A percentile compares a stretch with the other conserved stretches of the same genome.
Evolutionary conservation across 2,113 vertebrate genomes (phyloP).

Genomic region (Actenoides hombroni): DNA sequence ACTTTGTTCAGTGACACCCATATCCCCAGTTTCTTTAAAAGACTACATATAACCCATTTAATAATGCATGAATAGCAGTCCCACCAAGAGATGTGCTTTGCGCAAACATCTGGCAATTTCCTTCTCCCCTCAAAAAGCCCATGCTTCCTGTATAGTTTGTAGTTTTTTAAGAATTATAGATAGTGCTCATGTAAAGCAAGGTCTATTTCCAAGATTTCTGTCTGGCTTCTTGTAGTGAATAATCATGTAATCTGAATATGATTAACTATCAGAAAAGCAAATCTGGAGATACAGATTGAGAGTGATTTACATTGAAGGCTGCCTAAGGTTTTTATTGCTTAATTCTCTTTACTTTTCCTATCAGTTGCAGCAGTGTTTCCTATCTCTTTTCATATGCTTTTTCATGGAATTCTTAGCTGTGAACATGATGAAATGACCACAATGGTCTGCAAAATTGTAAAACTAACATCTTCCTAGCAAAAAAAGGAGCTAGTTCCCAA

Average conservation of each 20-base stretch:
- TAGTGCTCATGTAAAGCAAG: background rate
- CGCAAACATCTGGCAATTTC: background rate
- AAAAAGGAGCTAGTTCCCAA: background rate
- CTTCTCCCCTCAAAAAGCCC: background rate
- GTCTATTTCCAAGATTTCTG: background rate
- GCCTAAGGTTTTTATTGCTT: background rate
- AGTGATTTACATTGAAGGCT: background rate
- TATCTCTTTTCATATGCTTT: background rate
- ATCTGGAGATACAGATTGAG: background rate
- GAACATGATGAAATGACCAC: background rate
- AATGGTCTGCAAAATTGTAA: background rate
- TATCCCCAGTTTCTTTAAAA: background rate
- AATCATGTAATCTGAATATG: background rate
- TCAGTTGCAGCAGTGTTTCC: background rate
- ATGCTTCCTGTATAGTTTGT: background rate
- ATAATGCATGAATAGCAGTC: background rate
- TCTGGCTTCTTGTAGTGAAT: background rate
- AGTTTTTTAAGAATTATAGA: background rate
- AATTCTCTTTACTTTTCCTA: background rate
- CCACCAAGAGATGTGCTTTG: background rate
- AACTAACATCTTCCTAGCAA: background rate
- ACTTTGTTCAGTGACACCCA: background rate
- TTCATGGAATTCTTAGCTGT: background rate
- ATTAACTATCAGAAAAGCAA: background rate
- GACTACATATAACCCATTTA: background rate